These are phyloP conservation scores for Xylota sylvarum DNA, from an alignment of 2,888 invertebrate genomes.

Conservation along the genomic window DNA sequence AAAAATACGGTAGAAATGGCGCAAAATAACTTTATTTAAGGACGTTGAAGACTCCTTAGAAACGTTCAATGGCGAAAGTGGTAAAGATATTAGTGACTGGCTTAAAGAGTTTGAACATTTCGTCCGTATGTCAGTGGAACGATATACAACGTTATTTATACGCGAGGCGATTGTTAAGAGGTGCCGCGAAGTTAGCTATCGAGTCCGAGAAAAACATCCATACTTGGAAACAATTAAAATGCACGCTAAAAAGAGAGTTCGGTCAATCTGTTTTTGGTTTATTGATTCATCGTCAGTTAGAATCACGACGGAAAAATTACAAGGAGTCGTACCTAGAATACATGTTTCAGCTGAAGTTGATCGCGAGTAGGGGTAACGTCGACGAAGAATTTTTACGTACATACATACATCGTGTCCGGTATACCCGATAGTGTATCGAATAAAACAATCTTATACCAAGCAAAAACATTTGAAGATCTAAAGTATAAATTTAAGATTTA, in stretches of 20 bases:
- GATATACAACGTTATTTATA: slow-evolving; percentile 39
- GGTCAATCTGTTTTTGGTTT: background rate
- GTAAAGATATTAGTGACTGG: slow-evolving; percentile 12
- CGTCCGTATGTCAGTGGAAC: slow-evolving; percentile 30
- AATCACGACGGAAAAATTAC: slow-evolving; percentile 12
- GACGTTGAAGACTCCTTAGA: slow-evolving; percentile 55
- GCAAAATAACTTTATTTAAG: slow-evolving; percentile 42
- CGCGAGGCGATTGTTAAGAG: slow-evolving; percentile 29
- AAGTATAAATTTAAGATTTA: slow-evolving; percentile 44
- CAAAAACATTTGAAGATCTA: slow-evolving; percentile 27
- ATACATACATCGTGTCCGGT: slow-evolving; percentile 42
- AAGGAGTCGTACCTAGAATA: slow-evolving; percentile 34
- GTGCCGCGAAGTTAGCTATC: slow-evolving; percentile 45
- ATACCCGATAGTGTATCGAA: slow-evolving; percentile 34
- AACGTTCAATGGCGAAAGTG: slow-evolving; percentile 47
- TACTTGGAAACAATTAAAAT: slow-evolving; percentile 30
- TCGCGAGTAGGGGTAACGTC: slow-evolving; percentile 37
- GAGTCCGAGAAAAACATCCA: slow-evolving; percentile 25
- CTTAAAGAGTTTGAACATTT: slow-evolving; percentile 28
- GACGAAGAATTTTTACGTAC: slow-evolving; percentile 40
- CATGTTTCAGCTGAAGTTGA: slow-evolving; percentile 38
- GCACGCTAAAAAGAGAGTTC: slow-evolving; percentile 20
- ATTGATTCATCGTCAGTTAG: slow-evolving; percentile 35
- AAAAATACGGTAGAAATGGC: slow-evolving; percentile 16
- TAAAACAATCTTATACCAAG: slow-evolving; percentile 38